Conservation (phyloP, 2,797 vertebrate genomes). For the Periophthalmus magnuspinnatus region DNA sequence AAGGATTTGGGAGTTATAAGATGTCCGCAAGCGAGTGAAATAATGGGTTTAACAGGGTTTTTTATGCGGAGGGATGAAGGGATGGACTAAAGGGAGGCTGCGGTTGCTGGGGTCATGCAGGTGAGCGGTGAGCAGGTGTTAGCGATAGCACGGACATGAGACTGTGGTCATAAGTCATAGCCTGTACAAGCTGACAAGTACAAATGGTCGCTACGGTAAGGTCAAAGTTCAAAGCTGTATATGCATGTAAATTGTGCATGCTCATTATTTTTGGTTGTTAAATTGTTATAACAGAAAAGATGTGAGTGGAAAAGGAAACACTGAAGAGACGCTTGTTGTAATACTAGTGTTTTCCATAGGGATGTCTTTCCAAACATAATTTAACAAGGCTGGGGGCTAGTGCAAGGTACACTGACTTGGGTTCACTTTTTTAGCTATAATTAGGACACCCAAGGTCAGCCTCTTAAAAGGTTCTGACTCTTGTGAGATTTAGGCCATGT, state of each 20-base stretch:
- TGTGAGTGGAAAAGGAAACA: background rate
- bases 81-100: slow-evolving; percentile 15
- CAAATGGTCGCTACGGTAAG: background rate
- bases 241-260: background rate
- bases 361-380: background rate
- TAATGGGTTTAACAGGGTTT: slow-evolving; percentile 16
- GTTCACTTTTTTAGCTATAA: no score
- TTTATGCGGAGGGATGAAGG: background rate
- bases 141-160: background rate
- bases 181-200: background rate
- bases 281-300: background rate
- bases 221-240: slow-evolving; percentile 1
- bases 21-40: slow-evolving; percentile 23
- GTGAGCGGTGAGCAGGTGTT: slow-evolving; percentile 4
- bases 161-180: slow-evolving; percentile 1
- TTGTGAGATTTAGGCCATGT: no score
- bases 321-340: background rate
- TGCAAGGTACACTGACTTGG: no score
- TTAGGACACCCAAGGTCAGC: no score
- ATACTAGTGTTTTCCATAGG: background rate
- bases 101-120: background rate
- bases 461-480: no score
- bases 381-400: no score
- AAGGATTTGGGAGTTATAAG: slow-evolving; percentile 8
- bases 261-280: background rate